phyloP scores from a whole-genome alignment of 1,140 invertebrate species.

The Micrasema longulum region DNA sequence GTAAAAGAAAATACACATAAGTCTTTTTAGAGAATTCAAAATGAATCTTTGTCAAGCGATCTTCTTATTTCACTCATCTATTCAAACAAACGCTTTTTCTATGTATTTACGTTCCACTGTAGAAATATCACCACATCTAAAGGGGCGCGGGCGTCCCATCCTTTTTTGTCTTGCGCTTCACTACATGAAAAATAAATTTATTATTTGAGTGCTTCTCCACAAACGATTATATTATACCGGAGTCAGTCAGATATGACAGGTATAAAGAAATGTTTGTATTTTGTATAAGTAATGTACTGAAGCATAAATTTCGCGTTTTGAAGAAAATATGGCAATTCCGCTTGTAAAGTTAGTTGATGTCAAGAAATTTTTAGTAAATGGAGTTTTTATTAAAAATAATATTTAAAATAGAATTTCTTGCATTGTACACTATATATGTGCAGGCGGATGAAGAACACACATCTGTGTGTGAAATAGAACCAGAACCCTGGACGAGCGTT shows the following conservation, averaged over 20 bases:
- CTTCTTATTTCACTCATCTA: background rate
- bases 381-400: too few species aligned
- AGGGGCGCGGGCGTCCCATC: background rate
- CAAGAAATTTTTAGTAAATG: too few species aligned
- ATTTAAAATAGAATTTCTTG: too few species aligned
- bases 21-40: background rate
- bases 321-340: background rate
- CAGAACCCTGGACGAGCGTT: too few species aligned
- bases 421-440: too few species aligned
- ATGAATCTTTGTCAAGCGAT: background rate
- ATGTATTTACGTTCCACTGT: conserved; percentile 9
- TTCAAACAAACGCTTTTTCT: conserved; percentile 3
- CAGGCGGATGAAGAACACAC: too few species aligned
- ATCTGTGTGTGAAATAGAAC: too few species aligned
- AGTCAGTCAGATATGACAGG: background rate
- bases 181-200: background rate
- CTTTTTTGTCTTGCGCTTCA: background rate
- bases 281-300: background rate
- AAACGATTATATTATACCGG: background rate
- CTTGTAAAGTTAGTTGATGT: background rate
- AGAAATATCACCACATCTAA: conserved; percentile 18
- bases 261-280: background rate
- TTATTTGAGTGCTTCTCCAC: background rate
- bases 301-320: background rate
- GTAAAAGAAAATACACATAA: background rate